Conservation (phyloP, 2,797 vertebrate genomes). For the Myiotriccus ornatus region DNA sequence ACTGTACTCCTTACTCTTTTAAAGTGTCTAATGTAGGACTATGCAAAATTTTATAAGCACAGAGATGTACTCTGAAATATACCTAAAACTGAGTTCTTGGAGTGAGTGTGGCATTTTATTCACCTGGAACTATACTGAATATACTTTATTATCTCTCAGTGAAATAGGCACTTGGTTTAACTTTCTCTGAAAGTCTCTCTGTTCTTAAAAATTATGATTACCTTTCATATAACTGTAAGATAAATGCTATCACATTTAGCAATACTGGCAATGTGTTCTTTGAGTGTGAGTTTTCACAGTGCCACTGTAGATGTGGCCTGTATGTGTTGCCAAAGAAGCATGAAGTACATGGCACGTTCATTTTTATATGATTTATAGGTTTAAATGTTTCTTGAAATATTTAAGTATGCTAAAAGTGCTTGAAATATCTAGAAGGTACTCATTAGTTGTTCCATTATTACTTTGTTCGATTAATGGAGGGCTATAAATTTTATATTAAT, state of each 20-base stretch:
- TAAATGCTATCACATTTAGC: not conserved
- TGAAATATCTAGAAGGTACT: not conserved
- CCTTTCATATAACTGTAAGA: not conserved
- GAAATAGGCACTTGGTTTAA: not conserved
- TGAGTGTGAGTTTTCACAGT: not conserved
- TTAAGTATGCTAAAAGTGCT: not conserved
- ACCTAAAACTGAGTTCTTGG: not conserved
- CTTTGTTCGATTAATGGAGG: constrained; percentile 12
- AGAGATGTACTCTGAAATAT: not conserved
- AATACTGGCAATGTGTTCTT: not conserved
- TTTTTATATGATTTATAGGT: not conserved
- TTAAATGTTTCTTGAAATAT: constrained; percentile 11
- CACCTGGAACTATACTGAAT: not conserved
- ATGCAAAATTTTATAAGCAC: not conserved
- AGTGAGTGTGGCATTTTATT: not conserved
- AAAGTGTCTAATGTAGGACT: not conserved
- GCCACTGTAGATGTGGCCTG: not conserved
- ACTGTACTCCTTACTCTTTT: not conserved
- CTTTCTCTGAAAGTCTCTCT: not conserved
- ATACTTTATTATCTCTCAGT: not conserved
- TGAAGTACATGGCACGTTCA: not conserved
- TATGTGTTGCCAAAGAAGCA: not conserved
- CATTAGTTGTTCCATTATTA: constrained; percentile 12
- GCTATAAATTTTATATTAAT: constrained; percentile 36
- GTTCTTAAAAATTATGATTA: not conserved